phyloP scores from a whole-genome alignment of 92 coral and sea anemone species.

The Parazoanthus atlanticus region DNA sequence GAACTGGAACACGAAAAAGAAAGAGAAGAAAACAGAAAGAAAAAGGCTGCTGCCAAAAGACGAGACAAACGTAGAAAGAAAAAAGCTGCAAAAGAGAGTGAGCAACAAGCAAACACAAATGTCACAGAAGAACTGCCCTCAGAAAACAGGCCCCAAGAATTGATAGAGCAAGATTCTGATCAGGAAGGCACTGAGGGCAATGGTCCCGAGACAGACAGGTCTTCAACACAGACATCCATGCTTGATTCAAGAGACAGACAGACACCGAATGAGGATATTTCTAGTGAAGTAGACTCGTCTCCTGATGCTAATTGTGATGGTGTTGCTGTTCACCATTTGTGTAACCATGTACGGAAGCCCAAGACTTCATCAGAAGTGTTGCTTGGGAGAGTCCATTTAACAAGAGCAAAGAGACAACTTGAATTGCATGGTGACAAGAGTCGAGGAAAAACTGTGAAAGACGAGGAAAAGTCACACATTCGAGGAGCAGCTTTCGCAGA shows the following conservation, averaged over 20 bases:
- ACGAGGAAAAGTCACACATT: slow-evolving; percentile 34
- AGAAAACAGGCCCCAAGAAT: slow-evolving; percentile 92
- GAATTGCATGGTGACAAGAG: slow-evolving; percentile 28
- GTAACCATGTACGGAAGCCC: slow-evolving; percentile 9
- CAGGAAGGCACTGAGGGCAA: slow-evolving; percentile 63
- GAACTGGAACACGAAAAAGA: slow-evolving; percentile 97
- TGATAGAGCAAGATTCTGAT: slow-evolving; percentile 68
- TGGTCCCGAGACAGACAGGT: slow-evolving; percentile 62
- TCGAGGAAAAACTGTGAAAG: slow-evolving; percentile 29
- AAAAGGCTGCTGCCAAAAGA: slow-evolving; percentile 95
- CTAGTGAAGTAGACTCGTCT: slow-evolving; percentile 52
- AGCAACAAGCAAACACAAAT: slow-evolving; percentile 53
- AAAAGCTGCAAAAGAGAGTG: slow-evolving; percentile 88
- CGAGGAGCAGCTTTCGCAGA: slow-evolving; percentile 45
- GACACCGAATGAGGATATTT: slow-evolving; percentile 25
- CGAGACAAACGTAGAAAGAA: slow-evolving; percentile 91
- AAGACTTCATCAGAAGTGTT: slow-evolving; percentile 2
- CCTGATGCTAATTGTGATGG: slow-evolving; percentile 9
- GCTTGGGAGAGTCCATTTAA: neutral
- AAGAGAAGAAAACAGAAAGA: slow-evolving; percentile 88
- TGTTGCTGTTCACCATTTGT: neutral
- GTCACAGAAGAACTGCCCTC: slow-evolving; percentile 79
- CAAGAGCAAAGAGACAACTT: slow-evolving; percentile 34
- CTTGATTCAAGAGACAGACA: slow-evolving; percentile 27
- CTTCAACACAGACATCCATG: slow-evolving; percentile 33